Percentiles rank a stretch among this genome's conserved stretches.
Evolutionary conservation across 2,888 invertebrate species (phyloP).

Genomic region (Leptinotarsa peninsularis): DNA sequence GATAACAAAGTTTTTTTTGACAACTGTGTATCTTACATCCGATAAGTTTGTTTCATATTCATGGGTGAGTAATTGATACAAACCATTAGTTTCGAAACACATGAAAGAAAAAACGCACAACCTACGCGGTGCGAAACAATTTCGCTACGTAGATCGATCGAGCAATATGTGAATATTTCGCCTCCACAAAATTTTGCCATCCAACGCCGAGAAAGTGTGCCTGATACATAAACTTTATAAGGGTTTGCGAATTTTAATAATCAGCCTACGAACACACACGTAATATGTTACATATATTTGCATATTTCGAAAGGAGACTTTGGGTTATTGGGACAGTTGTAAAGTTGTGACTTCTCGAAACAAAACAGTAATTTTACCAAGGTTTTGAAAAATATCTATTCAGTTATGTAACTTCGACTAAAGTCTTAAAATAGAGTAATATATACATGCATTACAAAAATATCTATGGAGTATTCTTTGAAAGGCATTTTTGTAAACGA

Average conservation of each 20-base stretch:
- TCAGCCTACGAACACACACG: conserved; percentile 20
- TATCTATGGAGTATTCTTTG: too few species aligned
- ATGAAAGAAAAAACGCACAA: conserved; percentile 9
- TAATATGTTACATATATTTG: conserved; percentile 23
- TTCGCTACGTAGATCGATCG: conserved; percentile 20
- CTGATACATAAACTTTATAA: conserved; percentile 49
- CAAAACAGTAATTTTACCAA: not conserved
- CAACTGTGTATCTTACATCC: not conserved
- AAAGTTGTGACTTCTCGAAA: not conserved
- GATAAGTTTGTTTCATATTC: not conserved
- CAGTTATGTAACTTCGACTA: too few species aligned
- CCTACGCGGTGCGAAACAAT: conserved; percentile 14
- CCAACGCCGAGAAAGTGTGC: conserved; percentile 46
- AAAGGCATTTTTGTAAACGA: too few species aligned
- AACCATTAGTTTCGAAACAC: conserved; percentile 18
- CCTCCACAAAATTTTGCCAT: conserved; percentile 25
- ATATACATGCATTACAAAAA: too few species aligned
- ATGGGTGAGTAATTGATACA: conserved; percentile 9
- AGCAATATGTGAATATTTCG: conserved; percentile 24
- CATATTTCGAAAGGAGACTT: conserved; percentile 23
- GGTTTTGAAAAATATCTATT: not conserved
- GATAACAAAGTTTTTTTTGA: not conserved
- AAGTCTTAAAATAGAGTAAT: too few species aligned
- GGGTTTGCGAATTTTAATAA: conserved; percentile 51
- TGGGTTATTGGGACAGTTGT: not conserved